A percentile compares a stretch with the other conserved stretches of the same genome.
Evolutionary conservation across 2,888 invertebrate genomes (phyloP).

Genomic region (Macropis europaea): DNA sequence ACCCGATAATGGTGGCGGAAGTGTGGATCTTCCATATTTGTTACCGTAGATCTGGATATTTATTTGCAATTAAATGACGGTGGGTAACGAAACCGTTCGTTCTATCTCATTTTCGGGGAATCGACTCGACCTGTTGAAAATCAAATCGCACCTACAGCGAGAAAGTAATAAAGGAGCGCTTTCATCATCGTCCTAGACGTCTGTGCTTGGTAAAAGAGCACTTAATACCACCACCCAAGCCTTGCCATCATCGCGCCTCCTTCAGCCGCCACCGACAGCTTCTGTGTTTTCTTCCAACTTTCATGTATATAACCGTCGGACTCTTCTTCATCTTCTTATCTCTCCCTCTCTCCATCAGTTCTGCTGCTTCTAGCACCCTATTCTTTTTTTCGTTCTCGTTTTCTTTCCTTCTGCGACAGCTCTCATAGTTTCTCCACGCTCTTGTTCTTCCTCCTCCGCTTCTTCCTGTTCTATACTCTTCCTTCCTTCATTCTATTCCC

Average conservation of each 20-base stretch:
- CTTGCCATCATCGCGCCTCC: slow-evolving; percentile 49
- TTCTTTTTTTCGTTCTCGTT: not conserved
- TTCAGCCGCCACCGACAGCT: slow-evolving; percentile 45
- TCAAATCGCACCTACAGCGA: slow-evolving; percentile 56
- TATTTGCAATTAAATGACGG: not conserved
- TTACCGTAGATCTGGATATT: not conserved
- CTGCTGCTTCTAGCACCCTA: not conserved
- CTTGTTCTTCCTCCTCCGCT: slow-evolving; percentile 17
- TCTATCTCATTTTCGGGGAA: slow-evolving; percentile 4
- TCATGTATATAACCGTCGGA: slow-evolving; percentile 43
- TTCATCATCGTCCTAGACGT: slow-evolving; percentile 55
- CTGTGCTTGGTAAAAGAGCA: slow-evolving; percentile 51
- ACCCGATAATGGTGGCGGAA: too few relatives aligned
- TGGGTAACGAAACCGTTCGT: not conserved
- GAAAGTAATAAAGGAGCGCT: slow-evolving; percentile 61
- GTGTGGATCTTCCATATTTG: not conserved
- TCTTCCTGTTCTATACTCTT: not conserved
- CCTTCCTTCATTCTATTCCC: not conserved
- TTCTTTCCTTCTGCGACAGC: slow-evolving; percentile 7
- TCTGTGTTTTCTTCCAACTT: slow-evolving; percentile 58
- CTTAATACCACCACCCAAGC: slow-evolving; percentile 55
- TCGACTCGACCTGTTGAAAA: slow-evolving; percentile 45
- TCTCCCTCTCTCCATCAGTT: slow-evolving; percentile 1
- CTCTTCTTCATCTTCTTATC: slow-evolving; percentile 17
- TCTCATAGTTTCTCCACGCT: slow-evolving; percentile 13